Conservation (phyloP, 2,113 vertebrate genomes). For the Pholis gunnellus region DNA sequence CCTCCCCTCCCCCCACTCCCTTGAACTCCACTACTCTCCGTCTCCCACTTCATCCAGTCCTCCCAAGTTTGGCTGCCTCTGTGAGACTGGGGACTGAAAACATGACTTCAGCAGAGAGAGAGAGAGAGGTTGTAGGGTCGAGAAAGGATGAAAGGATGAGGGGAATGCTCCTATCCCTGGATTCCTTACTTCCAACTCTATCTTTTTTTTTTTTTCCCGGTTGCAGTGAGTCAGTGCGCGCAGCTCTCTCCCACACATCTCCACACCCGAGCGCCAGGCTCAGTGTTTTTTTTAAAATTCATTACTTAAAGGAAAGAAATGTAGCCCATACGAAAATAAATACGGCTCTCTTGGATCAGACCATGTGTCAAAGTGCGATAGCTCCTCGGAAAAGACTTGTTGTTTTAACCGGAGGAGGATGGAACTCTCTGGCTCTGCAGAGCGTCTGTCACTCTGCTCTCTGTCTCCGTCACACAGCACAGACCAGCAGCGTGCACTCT, state of each 20-base stretch:
- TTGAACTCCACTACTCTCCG: slow-evolving; percentile 44
- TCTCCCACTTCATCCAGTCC: slow-evolving; percentile 53
- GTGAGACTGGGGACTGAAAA: slow-evolving; percentile 49
- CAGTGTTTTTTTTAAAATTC: slow-evolving; percentile 87
- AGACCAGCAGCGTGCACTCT: slow-evolving; percentile 46
- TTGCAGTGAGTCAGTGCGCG: slow-evolving; percentile 81
- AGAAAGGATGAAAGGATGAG: slow-evolving; percentile 60
- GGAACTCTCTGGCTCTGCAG: slow-evolving; percentile 78
- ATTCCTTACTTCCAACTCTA: slow-evolving; percentile 79
- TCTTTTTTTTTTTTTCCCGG: slow-evolving; percentile 79
- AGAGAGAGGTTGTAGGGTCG: slow-evolving; percentile 42
- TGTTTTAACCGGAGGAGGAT: slow-evolving; percentile 81
- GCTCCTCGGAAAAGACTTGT: slow-evolving; percentile 73
- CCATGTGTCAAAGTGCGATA: slow-evolving; percentile 77
- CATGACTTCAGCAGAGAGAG: slow-evolving; percentile 51
- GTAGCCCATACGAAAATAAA: slow-evolving; percentile 83
- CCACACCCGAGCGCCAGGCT: slow-evolving; percentile 81
- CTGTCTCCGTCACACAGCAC: slow-evolving; percentile 70
- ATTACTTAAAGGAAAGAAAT: slow-evolving; percentile 83
- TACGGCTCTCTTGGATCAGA: slow-evolving; percentile 74
- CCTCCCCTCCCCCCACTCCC: slow-evolving; percentile 26
- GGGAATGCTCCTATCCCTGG: slow-evolving; percentile 53
- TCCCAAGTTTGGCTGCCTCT: slow-evolving; percentile 61
- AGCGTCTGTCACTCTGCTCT: slow-evolving; percentile 78
- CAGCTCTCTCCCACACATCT: slow-evolving; percentile 91